phyloP scores from a whole-genome alignment of 2,888 invertebrate genomes.

The Caenorhabditis macrosperma region DNA sequence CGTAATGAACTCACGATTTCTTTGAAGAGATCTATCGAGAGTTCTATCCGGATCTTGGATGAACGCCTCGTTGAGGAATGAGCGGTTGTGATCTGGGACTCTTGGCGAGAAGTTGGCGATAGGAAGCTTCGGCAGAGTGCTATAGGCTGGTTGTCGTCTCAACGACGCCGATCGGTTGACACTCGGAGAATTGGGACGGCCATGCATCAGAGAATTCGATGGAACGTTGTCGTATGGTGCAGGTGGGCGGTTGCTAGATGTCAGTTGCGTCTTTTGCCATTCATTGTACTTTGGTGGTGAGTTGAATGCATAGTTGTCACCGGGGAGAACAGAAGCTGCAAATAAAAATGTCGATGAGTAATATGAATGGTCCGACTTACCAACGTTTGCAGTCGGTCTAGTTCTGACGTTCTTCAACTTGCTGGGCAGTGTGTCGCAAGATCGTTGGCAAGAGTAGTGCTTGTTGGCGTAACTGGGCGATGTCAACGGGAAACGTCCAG shows the following conservation, averaged over 20 bases:
- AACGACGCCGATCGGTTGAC: slow-evolving; percentile 23
- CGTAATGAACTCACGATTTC: slow-evolving; percentile 35
- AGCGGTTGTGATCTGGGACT: slow-evolving; percentile 26
- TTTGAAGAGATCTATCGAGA: slow-evolving; percentile 16
- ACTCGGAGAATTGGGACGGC: slow-evolving; percentile 23
- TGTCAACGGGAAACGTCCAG: slow-evolving; percentile 68
- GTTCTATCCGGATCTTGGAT: slow-evolving; percentile 27
- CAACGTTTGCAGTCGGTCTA: slow-evolving; percentile 42
- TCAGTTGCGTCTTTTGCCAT: slow-evolving; percentile 42
- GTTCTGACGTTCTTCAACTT: slow-evolving; percentile 52
- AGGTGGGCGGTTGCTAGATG: slow-evolving; percentile 7
- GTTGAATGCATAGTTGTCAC: slow-evolving; percentile 44
- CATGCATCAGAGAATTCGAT: slow-evolving; percentile 26
- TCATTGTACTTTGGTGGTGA: slow-evolving; percentile 45
- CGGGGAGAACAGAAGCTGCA: slow-evolving; percentile 59
- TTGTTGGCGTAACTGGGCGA: slow-evolving; percentile 65
- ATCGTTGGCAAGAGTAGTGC: slow-evolving; percentile 59
- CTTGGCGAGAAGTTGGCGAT: slow-evolving; percentile 3
- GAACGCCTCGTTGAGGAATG: slow-evolving; percentile 27
- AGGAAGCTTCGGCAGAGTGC: slow-evolving; percentile 38
- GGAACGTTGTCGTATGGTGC: slow-evolving; percentile 67
- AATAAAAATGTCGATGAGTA: too few relatives aligned
- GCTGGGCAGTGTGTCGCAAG: slow-evolving; percentile 62
- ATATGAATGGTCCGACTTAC: slow-evolving; percentile 16
- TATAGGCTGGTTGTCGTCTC: slow-evolving; percentile 35